Base-by-base conservation (phyloP, 2,113 vertebrate species). In the Brienomyrus brachyistius region DNA sequence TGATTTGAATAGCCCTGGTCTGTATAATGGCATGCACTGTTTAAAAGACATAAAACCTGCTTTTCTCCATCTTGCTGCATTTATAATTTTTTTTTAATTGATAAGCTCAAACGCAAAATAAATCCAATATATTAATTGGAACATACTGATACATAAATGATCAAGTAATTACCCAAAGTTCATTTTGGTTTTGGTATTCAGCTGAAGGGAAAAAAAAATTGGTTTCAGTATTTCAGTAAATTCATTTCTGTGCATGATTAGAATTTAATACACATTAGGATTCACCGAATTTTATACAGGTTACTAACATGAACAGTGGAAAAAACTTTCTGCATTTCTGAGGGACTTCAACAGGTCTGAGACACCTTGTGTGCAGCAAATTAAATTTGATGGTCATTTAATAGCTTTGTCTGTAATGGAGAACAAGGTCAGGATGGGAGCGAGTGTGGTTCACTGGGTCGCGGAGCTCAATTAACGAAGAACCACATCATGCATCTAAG, bases 311-410 rank as follows among this genome's bases (percentile, higher is more conserved):
- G 59, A 66, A 66, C 59, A 11, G 59, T 66, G 59, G 59, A 66
- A 62, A n/a, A 62, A 9, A 54, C 50, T 23, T 62, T 66, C 23
- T 27, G 59, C n/a, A 82, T 82, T 70, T 31, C 74, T 43, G 31
- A 47, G 27, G 40, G 27, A 82, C 88, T 80, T 52, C 54, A 74
- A 43, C 47, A 35, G 40, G 15, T 82, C 51, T 50, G 70, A 89
- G 82, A 27, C n/a, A 15, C 48, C 50, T 21, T 54, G 74, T 31
- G 19, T 27, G 23, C 9, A 51, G 70, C 74, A 89, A 82, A 89
- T 89, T 56, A 82, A 82, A 89, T 89, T 82, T 82, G 74, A 89
- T 56, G 50, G 50, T 82, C 43, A 43, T 89, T 77, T 89, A 89
- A 89, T 82, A 52, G 74, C 48, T 82, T 43, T 56, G 27, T 56